These are phyloP conservation scores for Actenoides lindsayi DNA, from an alignment of 2,113 vertebrate species.

Conservation along the genomic window DNA sequence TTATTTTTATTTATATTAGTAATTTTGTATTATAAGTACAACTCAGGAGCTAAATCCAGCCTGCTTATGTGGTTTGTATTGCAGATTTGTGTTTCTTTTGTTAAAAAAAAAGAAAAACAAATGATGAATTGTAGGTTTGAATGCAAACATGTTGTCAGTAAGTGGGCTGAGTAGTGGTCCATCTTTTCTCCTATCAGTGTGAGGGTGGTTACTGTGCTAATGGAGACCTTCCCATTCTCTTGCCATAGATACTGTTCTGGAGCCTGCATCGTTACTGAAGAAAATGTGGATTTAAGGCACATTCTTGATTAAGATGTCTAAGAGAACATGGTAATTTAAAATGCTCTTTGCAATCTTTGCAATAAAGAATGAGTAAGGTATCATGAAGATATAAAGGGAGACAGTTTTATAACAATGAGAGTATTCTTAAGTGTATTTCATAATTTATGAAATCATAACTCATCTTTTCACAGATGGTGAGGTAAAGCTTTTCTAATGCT, in stretches of 20 bases:
- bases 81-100: neutral
- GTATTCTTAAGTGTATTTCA: neutral
- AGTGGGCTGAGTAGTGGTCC: neutral
- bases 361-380: neutral
- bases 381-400: conserved; percentile 9
- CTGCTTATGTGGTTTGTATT: neutral
- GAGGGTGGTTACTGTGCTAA: neutral
- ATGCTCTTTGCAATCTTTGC: neutral
- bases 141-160: neutral
- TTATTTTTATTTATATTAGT: neutral
- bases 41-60: neutral
- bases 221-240: neutral
- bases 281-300: neutral
- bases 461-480: conserved; percentile 14
- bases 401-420: conserved; percentile 23
- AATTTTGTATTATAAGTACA: neutral
- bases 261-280: neutral
- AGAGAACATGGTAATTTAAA: neutral
- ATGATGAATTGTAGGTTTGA: neutral
- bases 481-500: conserved; percentile 33
- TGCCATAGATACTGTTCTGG: neutral
- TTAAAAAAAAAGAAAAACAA: neutral
- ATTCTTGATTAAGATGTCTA: neutral
- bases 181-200: neutral
- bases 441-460: conserved; percentile 50